Base-by-base conservation (phyloP, 37 sponge, comb jelly and placozoan genomes). In the Geodia barretti region DNA sequence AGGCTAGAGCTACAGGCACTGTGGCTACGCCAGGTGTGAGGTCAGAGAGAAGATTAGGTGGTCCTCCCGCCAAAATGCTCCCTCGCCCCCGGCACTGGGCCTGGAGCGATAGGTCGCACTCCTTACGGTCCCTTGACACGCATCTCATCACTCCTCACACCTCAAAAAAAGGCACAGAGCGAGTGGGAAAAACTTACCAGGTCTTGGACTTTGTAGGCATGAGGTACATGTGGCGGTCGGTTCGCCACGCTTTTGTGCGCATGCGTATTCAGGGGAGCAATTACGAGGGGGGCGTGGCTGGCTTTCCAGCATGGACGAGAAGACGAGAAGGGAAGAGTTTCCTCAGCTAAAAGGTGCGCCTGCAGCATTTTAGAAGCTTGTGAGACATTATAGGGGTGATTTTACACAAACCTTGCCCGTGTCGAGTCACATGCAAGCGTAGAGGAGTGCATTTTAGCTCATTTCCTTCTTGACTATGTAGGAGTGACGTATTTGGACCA, bases 401-500 rank as follows among this genome's bases (percentile, higher is more conserved):
- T n/a, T n/a, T n/a, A n/a, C n/a, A n/a, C n/a, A n/a, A n/a, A n/a
- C n/a, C n/a, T n/a, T n/a, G n/a, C n/a, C n/a, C n/a, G n/a, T n/a
- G n/a, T n/a, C n/a, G n/a, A n/a, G n/a, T n/a, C n/a, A n/a, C n/a
- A n/a, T n/a, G n/a, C n/a, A n/a, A n/a, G n/a, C n/a, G n/a, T n/a
- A n/a, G n/a, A n/a, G n/a, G n/a, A n/a, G n/a, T n/a, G n/a, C n/a
- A n/a, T n/a, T n/a, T n/a, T n/a, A n/a, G n/a, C n/a, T n/a, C n/a
- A n/a, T n/a, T n/a, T n/a, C n/a, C n/a, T n/a, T n/a, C n/a, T n/a
- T n/a, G n/a, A n/a, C 26, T 38, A 8, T 70, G 60, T 61, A 97
- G 97, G 85, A 47, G 76, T 76, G 2, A 86, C 84, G 31, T 97
- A 97, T 69, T 59, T 97, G 75, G 98, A 97, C 78, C 93, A 97